Evolutionary conservation across 2,888 invertebrate genomes (phyloP), one percentile per base, ranked within the genome.

Genomic region (Trimorus sp.): DNA sequence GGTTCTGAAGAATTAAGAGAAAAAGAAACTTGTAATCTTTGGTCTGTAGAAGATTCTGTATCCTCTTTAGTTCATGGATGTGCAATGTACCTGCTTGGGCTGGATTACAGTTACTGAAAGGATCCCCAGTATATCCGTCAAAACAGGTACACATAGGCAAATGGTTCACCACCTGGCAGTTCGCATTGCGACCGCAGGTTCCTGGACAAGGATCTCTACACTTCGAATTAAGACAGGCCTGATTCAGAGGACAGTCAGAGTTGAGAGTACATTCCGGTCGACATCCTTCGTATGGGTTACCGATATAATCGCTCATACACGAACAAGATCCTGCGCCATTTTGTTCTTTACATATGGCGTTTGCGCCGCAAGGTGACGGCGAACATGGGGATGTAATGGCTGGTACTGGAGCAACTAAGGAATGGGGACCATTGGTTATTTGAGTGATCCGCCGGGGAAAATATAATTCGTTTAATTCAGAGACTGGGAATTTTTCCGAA

Each of bases 361-460:
- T 96, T 7, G 96, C 95, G 48, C 97, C 97, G 89, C 97, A 97
- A 0, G 96, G 96, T 2, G 95, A 95, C 65, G 96, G 96, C 83
- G 93, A 92, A 88, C 97, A 97, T 1, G 96, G 96, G 87, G 92
- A 42, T 15, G 71, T 65, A 0, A 36, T 51, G 40, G 49, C 58
- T 11, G 49, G 26, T 7, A 66, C 15, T 12, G 74, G 58, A 51
- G 48, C 11, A 16, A 74, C 73, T 74, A 48, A 9, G 42, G n/a
- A n/a, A n/a, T n/a, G n/a, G 26, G 26, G 26, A 26, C 26, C 1
- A 26, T 26, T 26, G 26, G 26, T 26, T n/a, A n/a, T n/a, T 26
- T 26, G 26, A 26, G 26, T 26, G 2, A 26, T 26, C 26, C 26
- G 4, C 26, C 1, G 26, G 4, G 26, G 26, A 26, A 26, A 26